Evolutionary conservation across 2,888 invertebrate species (phyloP).

Genomic region (Hybos culiciformis): DNA sequence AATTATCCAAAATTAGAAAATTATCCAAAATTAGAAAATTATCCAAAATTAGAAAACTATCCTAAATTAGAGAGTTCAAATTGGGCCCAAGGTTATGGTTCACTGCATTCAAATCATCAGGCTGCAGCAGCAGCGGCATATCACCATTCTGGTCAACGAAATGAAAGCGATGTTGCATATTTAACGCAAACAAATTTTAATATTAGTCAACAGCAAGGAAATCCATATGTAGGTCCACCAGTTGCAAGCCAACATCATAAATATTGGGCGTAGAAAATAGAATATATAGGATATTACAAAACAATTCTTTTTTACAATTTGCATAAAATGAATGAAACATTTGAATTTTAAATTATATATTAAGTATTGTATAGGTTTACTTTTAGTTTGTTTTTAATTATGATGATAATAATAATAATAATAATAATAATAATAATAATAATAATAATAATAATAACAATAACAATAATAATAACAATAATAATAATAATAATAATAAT

Average conservation of each 20-base stretch:
- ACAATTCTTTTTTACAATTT: background rate
- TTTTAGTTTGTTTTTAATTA: background rate
- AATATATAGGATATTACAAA: background rate
- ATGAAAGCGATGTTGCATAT: background rate
- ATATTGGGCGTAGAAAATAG: background rate
- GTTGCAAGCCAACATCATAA: background rate
- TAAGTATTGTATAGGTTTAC: background rate
- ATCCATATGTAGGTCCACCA: background rate
- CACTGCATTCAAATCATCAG: constrained; percentile 31
- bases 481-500: too few relatives aligned
- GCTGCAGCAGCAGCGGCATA: constrained; percentile 25
- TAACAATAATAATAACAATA: too few relatives aligned
- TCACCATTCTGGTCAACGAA: constrained; percentile 12
- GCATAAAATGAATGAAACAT: background rate
- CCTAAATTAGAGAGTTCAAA: constrained; percentile 31
- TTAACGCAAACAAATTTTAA: too few relatives aligned
- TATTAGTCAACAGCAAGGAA: background rate
- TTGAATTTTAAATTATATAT: background rate
- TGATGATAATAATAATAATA: too few relatives aligned
- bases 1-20: constrained; percentile 31
- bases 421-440: too few relatives aligned
- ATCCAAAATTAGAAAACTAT: constrained; percentile 32
- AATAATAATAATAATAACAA: too few relatives aligned
- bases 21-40: constrained; percentile 31
- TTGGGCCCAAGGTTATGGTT: constrained; percentile 32